Conservation (phyloP, 2,888 invertebrate species). For the Frankliniella intonsa region DNA sequence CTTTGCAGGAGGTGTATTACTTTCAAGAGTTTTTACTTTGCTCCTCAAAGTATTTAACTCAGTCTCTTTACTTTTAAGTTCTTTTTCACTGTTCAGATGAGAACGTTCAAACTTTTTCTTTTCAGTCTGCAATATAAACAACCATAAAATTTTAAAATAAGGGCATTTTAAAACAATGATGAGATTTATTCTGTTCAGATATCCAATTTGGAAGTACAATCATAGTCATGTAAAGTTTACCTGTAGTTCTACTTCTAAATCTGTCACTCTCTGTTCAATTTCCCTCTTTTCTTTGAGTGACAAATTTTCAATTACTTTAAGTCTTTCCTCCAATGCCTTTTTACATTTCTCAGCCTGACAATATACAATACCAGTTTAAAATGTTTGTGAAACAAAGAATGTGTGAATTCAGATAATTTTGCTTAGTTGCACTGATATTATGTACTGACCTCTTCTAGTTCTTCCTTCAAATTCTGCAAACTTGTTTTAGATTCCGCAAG, state of each 20-base stretch:
- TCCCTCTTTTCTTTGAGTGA: slow-evolving; percentile 56
- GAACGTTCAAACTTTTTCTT: slow-evolving; percentile 63
- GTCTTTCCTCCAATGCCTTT: slow-evolving; percentile 57
- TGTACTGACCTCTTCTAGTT: slow-evolving; percentile 47
- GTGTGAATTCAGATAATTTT: background rate
- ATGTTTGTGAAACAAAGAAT: background rate
- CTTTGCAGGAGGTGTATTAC: slow-evolving; percentile 2
- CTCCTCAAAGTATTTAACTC: slow-evolving; percentile 75
- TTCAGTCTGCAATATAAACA: slow-evolving; percentile 50
- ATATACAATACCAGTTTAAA: slow-evolving; percentile 28
- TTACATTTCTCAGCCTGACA: slow-evolving; percentile 52
- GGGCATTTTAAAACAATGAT: background rate
- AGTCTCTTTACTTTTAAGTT: slow-evolving; percentile 69
- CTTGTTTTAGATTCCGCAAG: slow-evolving; percentile 45
- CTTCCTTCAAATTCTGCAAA: slow-evolving; percentile 42
- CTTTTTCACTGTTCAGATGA: slow-evolving; percentile 65
- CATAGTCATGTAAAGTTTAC: slow-evolving; percentile 42
- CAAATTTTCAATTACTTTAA: slow-evolving; percentile 45
- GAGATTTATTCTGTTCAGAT: background rate
- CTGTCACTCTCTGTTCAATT: slow-evolving; percentile 59
- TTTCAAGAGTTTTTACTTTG: slow-evolving; percentile 42
- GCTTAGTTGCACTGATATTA: background rate
- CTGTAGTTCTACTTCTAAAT: slow-evolving; percentile 58
- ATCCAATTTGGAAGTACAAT: background rate
- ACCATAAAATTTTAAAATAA: slow-evolving; percentile 4